phyloP scores from a whole-genome alignment of 2,888 invertebrate genomes.

The Lepidochitona cinerea region DNA sequence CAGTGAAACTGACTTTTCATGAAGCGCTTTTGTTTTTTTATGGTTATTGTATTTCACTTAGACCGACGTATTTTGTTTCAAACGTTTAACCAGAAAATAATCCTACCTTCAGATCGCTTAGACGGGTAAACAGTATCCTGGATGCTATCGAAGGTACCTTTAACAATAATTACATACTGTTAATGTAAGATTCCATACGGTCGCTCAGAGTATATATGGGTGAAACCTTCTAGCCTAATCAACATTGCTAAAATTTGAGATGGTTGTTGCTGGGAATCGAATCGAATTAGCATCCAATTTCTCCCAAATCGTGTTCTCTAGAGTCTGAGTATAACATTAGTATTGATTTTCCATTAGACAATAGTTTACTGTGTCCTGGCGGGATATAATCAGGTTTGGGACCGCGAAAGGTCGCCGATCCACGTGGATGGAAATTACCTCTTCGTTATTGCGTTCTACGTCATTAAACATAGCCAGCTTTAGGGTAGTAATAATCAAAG shows the following conservation, averaged over 20 bases:
- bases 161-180: too few species aligned
- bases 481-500: too few species aligned
- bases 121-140: too few species aligned
- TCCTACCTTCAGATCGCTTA: too few species aligned
- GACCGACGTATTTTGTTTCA: too few species aligned
- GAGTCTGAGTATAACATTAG: slow-evolving; percentile 2
- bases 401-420: not conserved
- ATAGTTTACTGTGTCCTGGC: slow-evolving; percentile 6
- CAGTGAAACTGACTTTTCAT: too few species aligned
- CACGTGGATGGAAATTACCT: not conserved
- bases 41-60: too few species aligned
- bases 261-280: not conserved
- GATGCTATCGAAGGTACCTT: too few species aligned
- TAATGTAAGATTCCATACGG: too few species aligned
- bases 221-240: slow-evolving; percentile 4
- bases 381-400: not conserved
- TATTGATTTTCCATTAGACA: slow-evolving; percentile 5
- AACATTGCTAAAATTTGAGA: not conserved
- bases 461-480: too few species aligned
- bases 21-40: too few species aligned
- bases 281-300: slow-evolving; percentile 7
- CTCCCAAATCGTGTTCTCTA: slow-evolving; percentile 3
- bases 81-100: too few species aligned
- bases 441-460: not conserved
- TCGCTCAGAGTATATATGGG: not conserved